Conservation (phyloP, 2,888 invertebrate species). For the Catocala fraxini region DNA sequence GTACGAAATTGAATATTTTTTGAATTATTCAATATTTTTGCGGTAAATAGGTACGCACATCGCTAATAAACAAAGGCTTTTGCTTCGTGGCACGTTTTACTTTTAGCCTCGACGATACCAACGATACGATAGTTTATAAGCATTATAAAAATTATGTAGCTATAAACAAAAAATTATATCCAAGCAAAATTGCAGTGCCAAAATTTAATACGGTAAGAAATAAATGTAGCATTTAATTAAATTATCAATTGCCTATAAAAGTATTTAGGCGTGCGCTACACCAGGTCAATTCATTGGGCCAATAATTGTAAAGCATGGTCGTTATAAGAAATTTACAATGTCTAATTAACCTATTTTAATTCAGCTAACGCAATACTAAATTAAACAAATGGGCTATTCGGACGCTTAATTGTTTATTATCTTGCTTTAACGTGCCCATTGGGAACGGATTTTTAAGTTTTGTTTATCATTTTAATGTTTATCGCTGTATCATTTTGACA, state of each 20-base stretch:
- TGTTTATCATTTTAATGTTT: constrained; percentile 13
- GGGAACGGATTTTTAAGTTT: constrained; percentile 20
- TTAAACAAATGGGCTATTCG: constrained; percentile 46
- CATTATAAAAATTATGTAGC: too few species aligned
- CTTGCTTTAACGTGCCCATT: constrained; percentile 29
- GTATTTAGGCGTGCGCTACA: constrained; percentile 28
- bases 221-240: constrained; percentile 40
- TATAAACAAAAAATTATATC: background rate
- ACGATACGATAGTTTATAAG: too few species aligned
- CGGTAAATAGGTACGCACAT: too few species aligned
- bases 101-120: too few species aligned
- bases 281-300: constrained; percentile 23
- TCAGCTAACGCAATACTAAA: constrained; percentile 44
- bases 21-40: too few species aligned
- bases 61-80: too few species aligned
- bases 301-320: constrained; percentile 47
- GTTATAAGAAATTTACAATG: constrained; percentile 49
- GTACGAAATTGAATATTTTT: too few species aligned
- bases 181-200: too few species aligned
- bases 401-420: constrained; percentile 48
- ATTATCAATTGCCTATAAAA: constrained; percentile 44
- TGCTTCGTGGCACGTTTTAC: too few species aligned
- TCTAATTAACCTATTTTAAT: constrained; percentile 51
- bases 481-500: background rate
- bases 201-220: constrained; percentile 18